Conservation (phyloP, 2,888 invertebrate species). For the Erebia ligea region DNA sequence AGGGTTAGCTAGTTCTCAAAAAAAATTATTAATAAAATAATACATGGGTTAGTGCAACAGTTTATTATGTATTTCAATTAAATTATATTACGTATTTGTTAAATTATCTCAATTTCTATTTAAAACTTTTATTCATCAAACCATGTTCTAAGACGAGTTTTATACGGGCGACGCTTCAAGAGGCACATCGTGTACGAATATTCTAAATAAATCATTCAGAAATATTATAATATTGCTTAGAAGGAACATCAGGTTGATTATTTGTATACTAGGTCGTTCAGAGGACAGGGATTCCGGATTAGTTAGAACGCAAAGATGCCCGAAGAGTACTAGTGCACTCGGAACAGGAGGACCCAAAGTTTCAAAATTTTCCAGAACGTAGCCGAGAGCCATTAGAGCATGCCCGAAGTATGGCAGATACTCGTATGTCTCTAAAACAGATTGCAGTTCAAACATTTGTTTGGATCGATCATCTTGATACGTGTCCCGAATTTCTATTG, state of each 20-base stretch:
- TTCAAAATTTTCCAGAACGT: conserved; percentile 63
- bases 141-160: not conserved
- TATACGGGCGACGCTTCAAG: not conserved
- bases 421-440: conserved; percentile 40
- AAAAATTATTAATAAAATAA: no score
- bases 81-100: no score
- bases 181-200: conserved; percentile 35
- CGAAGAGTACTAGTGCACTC: conserved; percentile 65
- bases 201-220: conserved; percentile 55
- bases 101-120: no score
- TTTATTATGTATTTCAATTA: no score
- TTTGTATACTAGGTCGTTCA: conserved; percentile 52
- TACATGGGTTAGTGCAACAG: no score
- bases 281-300: conserved; percentile 56
- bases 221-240: conserved; percentile 62
- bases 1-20: no score
- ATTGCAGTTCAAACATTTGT: conserved; percentile 52
- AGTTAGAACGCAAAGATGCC: conserved; percentile 62
- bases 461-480: conserved; percentile 27
- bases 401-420: conserved; percentile 67
- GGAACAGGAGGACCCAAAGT: conserved; percentile 59
- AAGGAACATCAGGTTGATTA: conserved; percentile 61
- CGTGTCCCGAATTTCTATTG: conserved; percentile 20
- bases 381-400: conserved; percentile 66
- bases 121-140: no score